Conservation (phyloP, 2,113 vertebrate genomes). For the Catagonus wagneri region DNA sequence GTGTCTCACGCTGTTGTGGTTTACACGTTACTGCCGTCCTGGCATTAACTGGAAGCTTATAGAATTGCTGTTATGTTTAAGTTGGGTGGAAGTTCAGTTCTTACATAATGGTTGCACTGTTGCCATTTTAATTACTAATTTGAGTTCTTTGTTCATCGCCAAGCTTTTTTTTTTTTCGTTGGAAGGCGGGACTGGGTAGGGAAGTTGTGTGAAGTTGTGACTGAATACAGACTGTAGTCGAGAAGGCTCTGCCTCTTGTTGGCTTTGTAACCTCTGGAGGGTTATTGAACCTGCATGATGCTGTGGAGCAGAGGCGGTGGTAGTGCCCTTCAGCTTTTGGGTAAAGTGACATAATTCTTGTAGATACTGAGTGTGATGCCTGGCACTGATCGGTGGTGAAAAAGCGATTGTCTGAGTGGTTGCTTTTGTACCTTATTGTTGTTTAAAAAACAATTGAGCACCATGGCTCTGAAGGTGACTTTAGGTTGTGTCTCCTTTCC, state of each 20-base stretch:
- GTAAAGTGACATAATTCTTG: conserved; percentile 6
- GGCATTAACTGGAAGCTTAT: conserved; percentile 67
- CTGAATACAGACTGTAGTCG: not conserved
- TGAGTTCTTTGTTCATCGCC: conserved; percentile 35
- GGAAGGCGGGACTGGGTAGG: not conserved
- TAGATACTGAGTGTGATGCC: not conserved
- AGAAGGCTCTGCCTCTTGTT: not conserved
- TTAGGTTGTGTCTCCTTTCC: not conserved
- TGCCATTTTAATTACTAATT: conserved; percentile 69
- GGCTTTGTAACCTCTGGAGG: not conserved
- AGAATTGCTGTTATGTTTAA: conserved; percentile 64
- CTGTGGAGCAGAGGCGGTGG: not conserved
- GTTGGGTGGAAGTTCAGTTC: conserved; percentile 63
- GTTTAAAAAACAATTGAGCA: not conserved
- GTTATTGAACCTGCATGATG: not conserved
- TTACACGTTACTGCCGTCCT: conserved; percentile 40
- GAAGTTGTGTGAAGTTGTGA: not conserved
- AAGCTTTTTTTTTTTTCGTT: not conserved
- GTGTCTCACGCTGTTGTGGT: conserved; percentile 53
- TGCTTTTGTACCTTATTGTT: conserved; percentile 27
- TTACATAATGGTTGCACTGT: conserved; percentile 60
- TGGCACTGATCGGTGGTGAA: not conserved
- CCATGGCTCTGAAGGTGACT: not conserved
- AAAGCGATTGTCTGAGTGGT: not conserved
- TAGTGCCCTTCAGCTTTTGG: not conserved